These are phyloP conservation scores for Bubo blakistoni DNA, from an alignment of 2,113 vertebrate genomes.

Conservation along the genomic window DNA sequence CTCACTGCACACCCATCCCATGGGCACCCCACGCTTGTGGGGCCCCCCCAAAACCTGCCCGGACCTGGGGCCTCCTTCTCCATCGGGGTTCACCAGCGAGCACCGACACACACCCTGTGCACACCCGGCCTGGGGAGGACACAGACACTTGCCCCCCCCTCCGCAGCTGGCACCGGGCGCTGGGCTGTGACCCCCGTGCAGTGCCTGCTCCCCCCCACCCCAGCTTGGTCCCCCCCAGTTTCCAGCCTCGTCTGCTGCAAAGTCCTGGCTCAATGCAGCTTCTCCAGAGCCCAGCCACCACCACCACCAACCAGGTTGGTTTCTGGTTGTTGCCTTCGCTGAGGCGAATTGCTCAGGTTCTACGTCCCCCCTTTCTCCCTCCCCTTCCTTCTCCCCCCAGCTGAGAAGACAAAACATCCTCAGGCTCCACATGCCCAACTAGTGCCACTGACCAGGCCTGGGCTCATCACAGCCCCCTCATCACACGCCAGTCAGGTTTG, in stretches of 20 bases:
- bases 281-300: neutral
- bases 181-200: neutral
- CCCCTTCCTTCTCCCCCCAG: neutral
- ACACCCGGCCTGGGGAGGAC: rapidly evolving
- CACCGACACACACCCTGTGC: rapidly evolving
- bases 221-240: rapidly evolving
- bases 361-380: neutral
- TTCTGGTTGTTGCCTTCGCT: neutral
- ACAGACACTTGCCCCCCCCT: neutral
- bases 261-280: neutral
- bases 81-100: too few relatives aligned
- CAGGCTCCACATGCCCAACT: neutral
- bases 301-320: rapidly evolving
- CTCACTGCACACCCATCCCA: rapidly evolving
- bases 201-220: rapidly evolving
- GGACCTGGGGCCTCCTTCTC: too few relatives aligned
- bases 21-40: neutral
- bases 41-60: neutral
- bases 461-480: neutral
- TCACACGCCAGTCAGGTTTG: neutral
- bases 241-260: neutral
- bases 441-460: neutral
- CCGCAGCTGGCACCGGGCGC: neutral
- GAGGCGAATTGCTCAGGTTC: neutral
- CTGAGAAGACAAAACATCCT: neutral